phyloP scores from a whole-genome alignment of 2,113 vertebrate species.

The Pelobates fuscus region DNA sequence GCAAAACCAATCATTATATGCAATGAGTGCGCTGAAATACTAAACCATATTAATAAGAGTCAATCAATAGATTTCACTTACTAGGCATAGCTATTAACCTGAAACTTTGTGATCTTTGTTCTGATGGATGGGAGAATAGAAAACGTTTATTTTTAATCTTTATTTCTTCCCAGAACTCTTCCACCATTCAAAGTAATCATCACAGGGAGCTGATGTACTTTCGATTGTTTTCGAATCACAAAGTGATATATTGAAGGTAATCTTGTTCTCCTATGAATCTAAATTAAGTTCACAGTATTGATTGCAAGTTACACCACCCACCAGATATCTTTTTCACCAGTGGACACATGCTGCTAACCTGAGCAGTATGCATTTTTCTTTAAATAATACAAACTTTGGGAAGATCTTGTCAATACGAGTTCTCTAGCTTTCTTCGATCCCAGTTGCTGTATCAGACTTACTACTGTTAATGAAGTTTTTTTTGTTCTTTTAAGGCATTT shows the following conservation, averaged over 20 bases:
- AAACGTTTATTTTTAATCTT: conserved; percentile 51
- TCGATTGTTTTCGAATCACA: conserved; percentile 51
- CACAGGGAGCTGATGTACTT: conserved; percentile 48
- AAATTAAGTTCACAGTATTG: conserved; percentile 49
- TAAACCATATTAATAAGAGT: conserved; percentile 49
- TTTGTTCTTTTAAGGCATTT: conserved; percentile 63
- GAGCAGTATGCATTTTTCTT: conserved; percentile 29
- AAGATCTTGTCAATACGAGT: conserved; percentile 40
- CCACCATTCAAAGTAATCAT: conserved; percentile 50
- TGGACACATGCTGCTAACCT: conserved; percentile 42
- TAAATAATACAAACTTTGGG: conserved; percentile 49
- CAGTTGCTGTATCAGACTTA: conserved; percentile 63
- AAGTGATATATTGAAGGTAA: conserved; percentile 51
- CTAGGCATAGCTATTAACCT: conserved; percentile 51
- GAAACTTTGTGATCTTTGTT: conserved; percentile 50
- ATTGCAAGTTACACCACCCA: conserved; percentile 45
- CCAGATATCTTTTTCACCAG: conserved; percentile 29
- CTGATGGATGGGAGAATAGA: conserved; percentile 37
- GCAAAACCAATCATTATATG: conserved; percentile 33
- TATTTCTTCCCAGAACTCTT: conserved; percentile 50
- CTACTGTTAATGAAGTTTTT: conserved; percentile 79
- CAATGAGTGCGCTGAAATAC: conserved; percentile 40
- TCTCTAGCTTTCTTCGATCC: conserved; percentile 39
- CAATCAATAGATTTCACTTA: conserved; percentile 49
- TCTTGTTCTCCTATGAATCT: conserved; percentile 52